Evolutionary conservation across 2,797 vertebrate genomes (phyloP).

Genomic region (Pseudochirops cupreus): DNA sequence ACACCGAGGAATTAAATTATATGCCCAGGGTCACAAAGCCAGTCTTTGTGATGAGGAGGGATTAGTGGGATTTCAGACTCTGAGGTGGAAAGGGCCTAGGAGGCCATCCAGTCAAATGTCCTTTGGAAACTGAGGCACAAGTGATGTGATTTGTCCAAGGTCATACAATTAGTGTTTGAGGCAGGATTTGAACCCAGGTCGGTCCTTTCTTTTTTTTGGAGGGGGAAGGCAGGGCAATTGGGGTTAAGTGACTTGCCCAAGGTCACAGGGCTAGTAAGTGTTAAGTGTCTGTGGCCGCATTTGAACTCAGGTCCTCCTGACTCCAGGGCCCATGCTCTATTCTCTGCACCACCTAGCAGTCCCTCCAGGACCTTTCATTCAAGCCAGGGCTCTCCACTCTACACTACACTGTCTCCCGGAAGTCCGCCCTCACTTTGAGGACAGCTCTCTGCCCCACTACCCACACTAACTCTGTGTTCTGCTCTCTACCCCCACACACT

Average conservation of each 20-base stretch:
- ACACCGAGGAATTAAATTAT: background rate
- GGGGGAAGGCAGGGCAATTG: too few species aligned
- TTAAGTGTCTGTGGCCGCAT: background rate
- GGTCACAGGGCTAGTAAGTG: background rate
- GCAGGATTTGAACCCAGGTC: too few species aligned
- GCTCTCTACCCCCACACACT: background rate
- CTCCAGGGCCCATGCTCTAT: too few species aligned
- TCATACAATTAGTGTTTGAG: background rate
- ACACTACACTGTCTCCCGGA: background rate
- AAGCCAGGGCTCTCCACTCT: background rate
- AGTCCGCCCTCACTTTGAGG: background rate
- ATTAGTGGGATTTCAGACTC: background rate
- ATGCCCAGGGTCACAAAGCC: background rate
- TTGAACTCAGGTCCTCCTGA: background rate
- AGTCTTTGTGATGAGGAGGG: background rate
- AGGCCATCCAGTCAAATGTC: too few species aligned
- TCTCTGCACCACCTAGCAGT: too few species aligned
- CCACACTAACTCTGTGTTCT: background rate
- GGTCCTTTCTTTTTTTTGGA: too few species aligned
- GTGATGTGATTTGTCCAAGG: background rate
- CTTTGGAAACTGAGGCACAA: background rate
- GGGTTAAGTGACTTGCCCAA: background rate
- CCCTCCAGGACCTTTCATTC: background rate
- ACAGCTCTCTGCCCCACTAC: background rate
- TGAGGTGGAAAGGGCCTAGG: background rate